These are phyloP conservation scores for Drosophila rhopaloa DNA, from an alignment of 1,140 invertebrate genomes.

Conservation along the genomic window DNA sequence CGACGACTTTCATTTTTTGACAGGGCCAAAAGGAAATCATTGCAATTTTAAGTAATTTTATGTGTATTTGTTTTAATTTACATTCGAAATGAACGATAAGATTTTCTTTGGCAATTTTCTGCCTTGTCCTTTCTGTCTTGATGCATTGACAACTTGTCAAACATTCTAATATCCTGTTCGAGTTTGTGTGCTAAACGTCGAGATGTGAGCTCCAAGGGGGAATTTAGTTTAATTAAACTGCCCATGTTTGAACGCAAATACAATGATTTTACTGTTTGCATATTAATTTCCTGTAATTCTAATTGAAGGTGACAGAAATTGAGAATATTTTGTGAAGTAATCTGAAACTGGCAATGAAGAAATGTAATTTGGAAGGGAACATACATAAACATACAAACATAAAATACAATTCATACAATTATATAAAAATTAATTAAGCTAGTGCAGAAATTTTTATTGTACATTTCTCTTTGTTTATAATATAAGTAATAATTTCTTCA, in stretches of 20 bases:
- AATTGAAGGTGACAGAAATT: constrained; percentile 53
- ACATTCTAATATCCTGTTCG: constrained; percentile 47
- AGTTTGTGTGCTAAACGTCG: constrained; percentile 7
- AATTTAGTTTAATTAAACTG: constrained; percentile 74
- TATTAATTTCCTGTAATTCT: constrained; percentile 68
- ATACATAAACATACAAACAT: no score
- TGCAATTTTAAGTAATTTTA: constrained; percentile 74
- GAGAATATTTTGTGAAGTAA: constrained; percentile 1
- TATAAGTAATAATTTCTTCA: no score
- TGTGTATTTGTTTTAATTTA: constrained; percentile 67
- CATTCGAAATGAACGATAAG: constrained; percentile 47
- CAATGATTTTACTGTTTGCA: constrained; percentile 39
- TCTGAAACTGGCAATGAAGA: neutral
- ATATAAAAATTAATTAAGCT: no score
- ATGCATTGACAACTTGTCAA: constrained; percentile 70
- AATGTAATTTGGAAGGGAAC: neutral
- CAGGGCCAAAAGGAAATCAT: constrained; percentile 8
- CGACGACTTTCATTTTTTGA: constrained; percentile 29
- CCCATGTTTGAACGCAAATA: constrained; percentile 25
- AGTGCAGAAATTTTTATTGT: no score
- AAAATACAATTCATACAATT: no score
- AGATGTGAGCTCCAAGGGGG: constrained; percentile 17
- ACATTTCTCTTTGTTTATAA: no score
- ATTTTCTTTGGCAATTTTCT: constrained; percentile 42
- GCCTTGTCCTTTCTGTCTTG: constrained; percentile 3